Base-by-base conservation (phyloP, 2,113 vertebrate species). In the Cricetomys ansorgei region DNA sequence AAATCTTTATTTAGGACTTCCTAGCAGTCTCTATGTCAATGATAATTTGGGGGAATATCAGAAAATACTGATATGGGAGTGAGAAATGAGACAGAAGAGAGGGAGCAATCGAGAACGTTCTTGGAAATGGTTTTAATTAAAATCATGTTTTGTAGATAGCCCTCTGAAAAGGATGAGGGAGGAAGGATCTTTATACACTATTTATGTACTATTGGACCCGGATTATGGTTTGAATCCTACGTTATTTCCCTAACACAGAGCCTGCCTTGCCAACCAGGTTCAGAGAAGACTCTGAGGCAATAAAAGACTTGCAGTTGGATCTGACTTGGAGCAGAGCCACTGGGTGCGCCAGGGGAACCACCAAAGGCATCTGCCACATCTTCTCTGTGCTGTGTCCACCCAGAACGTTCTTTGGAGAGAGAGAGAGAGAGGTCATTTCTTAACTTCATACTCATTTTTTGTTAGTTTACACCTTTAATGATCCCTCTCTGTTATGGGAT, bases 101-200 rank as follows among this genome's bases (percentile, higher is more conserved):
- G 12, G 12, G 67, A 34, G 17, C 7, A 40, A 57, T 55, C 27
- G 21, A 48, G 21, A 91, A 34, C 76, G 75, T 92, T 88, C 23
- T 65, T 83, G 17, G 70, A 43, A 90, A 94, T 81, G 29, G 31
- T 92, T 88, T n/a, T n/a, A n/a, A n/a, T n/a, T 90, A 59, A 80
- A 84, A 45, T 3, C 7, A n/a, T 88, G 2, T 83, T 13, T 96
- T 50, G 43, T 64, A 89, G 23, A 75, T 75, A 55, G 59, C 2
- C 25, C 59, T 50, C 31, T 6, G 10, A 21, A 53, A 31, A 45
- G 53, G 9, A 2, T 25, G 8, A 91, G 0, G 7, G 21, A 48
- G 19, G 13, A 40, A 45, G 45, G 12, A 0, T 59, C 43, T 73
- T 89, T 73, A 64, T 43, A 34, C 0, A 73, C 13, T n/a, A 27